Evolutionary conservation across 2,888 invertebrate genomes (phyloP), one percentile per base, ranked within the genome.

Genomic region (Aproaerema taeniolella): DNA sequence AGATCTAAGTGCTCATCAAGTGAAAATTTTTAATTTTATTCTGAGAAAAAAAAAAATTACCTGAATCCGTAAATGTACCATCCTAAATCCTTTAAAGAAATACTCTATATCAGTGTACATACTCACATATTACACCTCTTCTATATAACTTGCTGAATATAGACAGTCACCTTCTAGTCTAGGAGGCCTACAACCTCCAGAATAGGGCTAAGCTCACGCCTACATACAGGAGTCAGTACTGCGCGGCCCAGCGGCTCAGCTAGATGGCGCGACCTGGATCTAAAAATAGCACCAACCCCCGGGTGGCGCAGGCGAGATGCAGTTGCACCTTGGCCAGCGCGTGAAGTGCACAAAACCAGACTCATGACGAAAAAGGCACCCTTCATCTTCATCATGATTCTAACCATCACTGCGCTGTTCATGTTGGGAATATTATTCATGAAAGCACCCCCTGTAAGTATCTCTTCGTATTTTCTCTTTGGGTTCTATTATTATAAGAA

Each of bases 341-440:
- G 35, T 47, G 45, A 42, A 26, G 52, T 56, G 52, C 57, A 47
- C 59, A 58, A 55, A 63, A 52, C 55, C 45, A 42, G 50, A 43
- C 42, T 49, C 56, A 73, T 74, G 75, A 54, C 55, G 60, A 55
- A 57, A 50, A 58, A 54, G 50, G 58, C 47, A 41, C 52, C 55
- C 43, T 47, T 65, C 46, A 42, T 69, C 51, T 49, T 64, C 53
- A 61, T 55, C 56, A 79, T 80, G 77, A 53, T 69, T 61, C 65
- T 67, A 53, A 58, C 64, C 55, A 58, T 69, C 46, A 46, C 68
- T 49, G 62, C 65, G 60, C 59, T 72, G 52, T 58, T 58, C 43
- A 49, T 68, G 41, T 49, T 74, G 41, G 73, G 66, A 42, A 52
- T 69, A 51, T 58, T 72, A 43, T 55, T 67, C 45, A 52, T 52